Conservation (phyloP, 2,888 invertebrate species). For the Pseudococcus longispinus region DNA sequence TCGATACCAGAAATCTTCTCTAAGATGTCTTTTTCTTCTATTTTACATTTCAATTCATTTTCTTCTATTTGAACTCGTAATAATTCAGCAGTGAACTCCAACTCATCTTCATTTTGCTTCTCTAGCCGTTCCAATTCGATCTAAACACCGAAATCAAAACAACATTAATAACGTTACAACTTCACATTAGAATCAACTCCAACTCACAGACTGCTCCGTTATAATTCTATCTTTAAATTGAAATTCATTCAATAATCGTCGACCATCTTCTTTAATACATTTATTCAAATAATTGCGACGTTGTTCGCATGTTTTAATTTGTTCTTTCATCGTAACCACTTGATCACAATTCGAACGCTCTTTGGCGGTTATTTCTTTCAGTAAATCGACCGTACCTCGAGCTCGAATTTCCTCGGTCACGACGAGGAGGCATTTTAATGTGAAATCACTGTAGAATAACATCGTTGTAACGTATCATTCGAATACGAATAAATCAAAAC, state of each 20-base stretch:
- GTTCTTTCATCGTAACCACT: not conserved
- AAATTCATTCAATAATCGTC: not conserved
- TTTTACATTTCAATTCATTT: conserved; percentile 52
- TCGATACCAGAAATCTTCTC: conserved; percentile 28
- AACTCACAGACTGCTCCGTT: conserved; percentile 37
- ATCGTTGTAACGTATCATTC: not conserved
- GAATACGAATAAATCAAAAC: not conserved
- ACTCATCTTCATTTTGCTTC: conserved; percentile 40
- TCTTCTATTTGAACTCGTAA: conserved; percentile 54
- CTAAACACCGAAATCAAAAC: not conserved
- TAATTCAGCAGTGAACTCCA: conserved; percentile 52
- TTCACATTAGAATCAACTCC: no score
- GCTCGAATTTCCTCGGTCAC: not conserved
- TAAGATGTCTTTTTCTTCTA: conserved; percentile 43
- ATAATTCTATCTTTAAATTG: conserved; percentile 16
- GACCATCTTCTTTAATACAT: not conserved
- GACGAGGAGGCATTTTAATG: not conserved
- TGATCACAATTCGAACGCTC: not conserved
- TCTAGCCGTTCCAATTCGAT: conserved; percentile 22
- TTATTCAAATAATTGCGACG: not conserved
- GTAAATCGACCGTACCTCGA: not conserved
- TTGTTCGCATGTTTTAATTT: not conserved
- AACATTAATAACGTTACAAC: not conserved
- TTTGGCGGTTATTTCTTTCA: not conserved
- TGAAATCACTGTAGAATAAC: not conserved